These are phyloP conservation scores for Agrypnus murinus DNA, from an alignment of 2,888 invertebrate species.

Conservation along the genomic window DNA sequence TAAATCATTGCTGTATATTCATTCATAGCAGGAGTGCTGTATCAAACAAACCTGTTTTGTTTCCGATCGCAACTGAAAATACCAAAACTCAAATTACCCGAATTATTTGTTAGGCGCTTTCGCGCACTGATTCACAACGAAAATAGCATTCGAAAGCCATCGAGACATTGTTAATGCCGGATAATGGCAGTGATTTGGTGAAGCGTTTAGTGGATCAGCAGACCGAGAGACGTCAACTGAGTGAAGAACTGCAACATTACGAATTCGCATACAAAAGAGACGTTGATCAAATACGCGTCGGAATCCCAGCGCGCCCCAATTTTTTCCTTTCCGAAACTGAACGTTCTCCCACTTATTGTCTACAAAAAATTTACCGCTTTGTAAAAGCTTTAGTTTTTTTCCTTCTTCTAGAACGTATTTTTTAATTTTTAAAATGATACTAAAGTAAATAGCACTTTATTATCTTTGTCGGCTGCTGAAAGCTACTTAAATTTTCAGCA, in stretches of 20 bases:
- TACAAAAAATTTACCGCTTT: conserved; percentile 41
- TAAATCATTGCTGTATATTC: no score
- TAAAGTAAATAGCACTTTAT: conserved; percentile 11
- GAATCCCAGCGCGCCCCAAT: conserved; percentile 46
- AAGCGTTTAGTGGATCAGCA: conserved; percentile 56
- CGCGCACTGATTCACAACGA: conserved; percentile 52
- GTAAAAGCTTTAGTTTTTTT: conserved; percentile 26
- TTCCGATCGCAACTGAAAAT: conserved; percentile 23
- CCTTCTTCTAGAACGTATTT: conserved; percentile 13
- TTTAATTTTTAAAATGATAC: conserved; percentile 39
- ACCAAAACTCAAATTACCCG: conserved; percentile 36
- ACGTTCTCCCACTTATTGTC: conserved; percentile 41
- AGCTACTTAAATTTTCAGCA: no score
- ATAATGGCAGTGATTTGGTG: conserved; percentile 56
- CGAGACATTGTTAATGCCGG: conserved; percentile 57
- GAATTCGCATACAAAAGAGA: conserved; percentile 58
- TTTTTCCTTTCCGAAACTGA: conserved; percentile 45
- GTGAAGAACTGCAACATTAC: conserved; percentile 58
- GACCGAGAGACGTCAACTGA: conserved; percentile 55
- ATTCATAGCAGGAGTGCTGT: no score
- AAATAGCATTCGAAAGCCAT: conserved; percentile 55
- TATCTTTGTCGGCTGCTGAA: conserved; percentile 7
- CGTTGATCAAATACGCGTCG: conserved; percentile 56
- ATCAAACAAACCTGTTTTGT: conserved; percentile 8
- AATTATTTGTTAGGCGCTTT: conserved; percentile 40